These are phyloP conservation scores for Austrolebias charrua DNA, from an alignment of 2,797 vertebrate genomes.

Conservation along the genomic window DNA sequence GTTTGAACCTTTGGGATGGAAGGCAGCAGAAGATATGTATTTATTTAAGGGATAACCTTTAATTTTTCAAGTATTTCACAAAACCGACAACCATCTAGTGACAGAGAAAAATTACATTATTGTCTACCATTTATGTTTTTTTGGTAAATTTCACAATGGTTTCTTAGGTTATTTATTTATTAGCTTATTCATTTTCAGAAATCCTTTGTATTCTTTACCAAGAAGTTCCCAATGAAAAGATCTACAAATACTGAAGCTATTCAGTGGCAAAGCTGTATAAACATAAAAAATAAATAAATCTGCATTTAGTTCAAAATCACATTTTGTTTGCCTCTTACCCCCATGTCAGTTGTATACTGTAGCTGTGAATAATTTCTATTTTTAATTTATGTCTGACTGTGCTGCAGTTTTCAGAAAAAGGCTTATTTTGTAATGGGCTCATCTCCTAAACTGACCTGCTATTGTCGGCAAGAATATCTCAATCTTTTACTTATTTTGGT, in stretches of 20 bases:
- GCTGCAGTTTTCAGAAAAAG: conserved; percentile 1
- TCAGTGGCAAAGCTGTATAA: conserved; percentile 1
- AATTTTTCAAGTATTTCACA: too few relatives aligned
- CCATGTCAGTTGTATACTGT: neutral
- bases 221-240: conserved; percentile 21
- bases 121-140: too few relatives aligned
- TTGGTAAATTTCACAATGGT: too few relatives aligned
- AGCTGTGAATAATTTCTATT: conserved; percentile 7
- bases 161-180: too few relatives aligned
- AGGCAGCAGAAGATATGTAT: too few relatives aligned
- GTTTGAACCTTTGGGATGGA: too few relatives aligned
- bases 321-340: conserved; percentile 2
- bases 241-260: conserved; percentile 28
- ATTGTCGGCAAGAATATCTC: conserved; percentile 42
- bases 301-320: conserved; percentile 15
- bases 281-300: neutral
- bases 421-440: conserved; percentile 43
- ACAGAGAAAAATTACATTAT: too few relatives aligned
- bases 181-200: neutral
- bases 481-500: conserved; percentile 24
- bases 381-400: neutral
- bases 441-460: conserved; percentile 39
- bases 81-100: too few relatives aligned
- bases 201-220: conserved; percentile 3
- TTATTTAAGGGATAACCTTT: too few relatives aligned